Base-by-base conservation (phyloP, 2,888 invertebrate genomes). In the Acronicta alni region DNA sequence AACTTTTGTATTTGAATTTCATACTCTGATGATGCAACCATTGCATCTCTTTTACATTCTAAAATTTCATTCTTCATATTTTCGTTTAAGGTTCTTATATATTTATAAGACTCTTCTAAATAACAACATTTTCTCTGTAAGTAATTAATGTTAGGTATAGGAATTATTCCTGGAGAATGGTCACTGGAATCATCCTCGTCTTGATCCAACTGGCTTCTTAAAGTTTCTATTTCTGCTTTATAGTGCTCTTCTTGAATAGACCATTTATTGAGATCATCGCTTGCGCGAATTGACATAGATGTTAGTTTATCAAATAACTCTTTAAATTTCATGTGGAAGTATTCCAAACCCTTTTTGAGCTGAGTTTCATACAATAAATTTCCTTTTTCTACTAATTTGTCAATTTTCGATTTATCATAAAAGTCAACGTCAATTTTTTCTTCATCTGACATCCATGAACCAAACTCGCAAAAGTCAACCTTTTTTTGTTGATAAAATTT, bases 61-160 rank as follows among this genome's bases (percentile, higher is more conserved):
- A 93, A 77, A 74, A 93, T 85, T 85, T 95, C 92, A 82, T 93
- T 93, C 75, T 92, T 94, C 30, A 95, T 87, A 67, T 95, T 94
- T 61, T 95, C 90, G 75, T 95, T 94, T 38, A 91, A 81, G 3
- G 95, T 91, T 86, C 94, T 90, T 37, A 90, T 86, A 58, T 89
- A 83, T 80, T 86, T 93, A 53, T 93, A 93, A 1, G 87, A 85
- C 43, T 93, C 90, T 79, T 93, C 91, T 67, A 94, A 81, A 80
- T 90, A 94, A 17, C 74, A 77, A 72, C 93, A 88, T 81, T 95
- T 94, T 73, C 91, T 89, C 83, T 92, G 87, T 53, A 93, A 79
- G 44, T 69, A 75, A 32, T 59, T 65, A 8, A 75, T 26, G 47
- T 82, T 84, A 0, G 84, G 86, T 37, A 77, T 75, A 42, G 70